Conservation (phyloP, 2,797 vertebrate species). For the Acipenser ruthenus region DNA sequence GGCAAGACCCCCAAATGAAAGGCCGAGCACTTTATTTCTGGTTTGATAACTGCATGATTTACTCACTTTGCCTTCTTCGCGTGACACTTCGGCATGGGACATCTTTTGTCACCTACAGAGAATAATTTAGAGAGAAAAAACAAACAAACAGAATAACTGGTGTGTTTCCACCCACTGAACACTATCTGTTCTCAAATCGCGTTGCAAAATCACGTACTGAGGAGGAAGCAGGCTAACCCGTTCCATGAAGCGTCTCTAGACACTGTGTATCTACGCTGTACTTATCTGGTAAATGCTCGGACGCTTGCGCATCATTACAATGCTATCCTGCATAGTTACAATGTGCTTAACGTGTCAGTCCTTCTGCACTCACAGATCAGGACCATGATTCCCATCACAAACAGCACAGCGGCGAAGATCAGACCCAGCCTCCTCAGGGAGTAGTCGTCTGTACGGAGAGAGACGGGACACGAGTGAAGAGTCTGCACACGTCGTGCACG, state of each 20-base stretch:
- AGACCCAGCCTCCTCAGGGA: conserved; percentile 42
- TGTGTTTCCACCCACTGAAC: neutral
- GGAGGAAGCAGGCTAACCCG: neutral
- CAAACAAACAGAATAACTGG: neutral
- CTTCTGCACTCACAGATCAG: conserved; percentile 50
- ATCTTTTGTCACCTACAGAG: neutral
- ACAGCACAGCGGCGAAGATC: conserved; percentile 48
- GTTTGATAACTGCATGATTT: too few relatives aligned
- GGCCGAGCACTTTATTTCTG: too few relatives aligned
- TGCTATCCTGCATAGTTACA: neutral
- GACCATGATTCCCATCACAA: conserved; percentile 53
- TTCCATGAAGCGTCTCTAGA: too few relatives aligned
- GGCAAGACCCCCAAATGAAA: too few relatives aligned
- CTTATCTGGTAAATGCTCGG: too few relatives aligned
- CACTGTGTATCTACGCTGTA: too few relatives aligned
- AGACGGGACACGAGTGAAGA: neutral
- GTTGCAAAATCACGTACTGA: neutral
- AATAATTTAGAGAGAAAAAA: neutral
- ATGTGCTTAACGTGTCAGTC: neutral
- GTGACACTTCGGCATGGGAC: neutral
- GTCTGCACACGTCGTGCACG: too few relatives aligned
- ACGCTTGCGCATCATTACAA: too few relatives aligned
- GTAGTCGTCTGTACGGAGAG: conserved; percentile 43
- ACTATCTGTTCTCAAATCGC: neutral
- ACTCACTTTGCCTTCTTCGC: neutral